phyloP scores from a whole-genome alignment of 2,797 vertebrate genomes.

The Gallinago nigripennis region DNA sequence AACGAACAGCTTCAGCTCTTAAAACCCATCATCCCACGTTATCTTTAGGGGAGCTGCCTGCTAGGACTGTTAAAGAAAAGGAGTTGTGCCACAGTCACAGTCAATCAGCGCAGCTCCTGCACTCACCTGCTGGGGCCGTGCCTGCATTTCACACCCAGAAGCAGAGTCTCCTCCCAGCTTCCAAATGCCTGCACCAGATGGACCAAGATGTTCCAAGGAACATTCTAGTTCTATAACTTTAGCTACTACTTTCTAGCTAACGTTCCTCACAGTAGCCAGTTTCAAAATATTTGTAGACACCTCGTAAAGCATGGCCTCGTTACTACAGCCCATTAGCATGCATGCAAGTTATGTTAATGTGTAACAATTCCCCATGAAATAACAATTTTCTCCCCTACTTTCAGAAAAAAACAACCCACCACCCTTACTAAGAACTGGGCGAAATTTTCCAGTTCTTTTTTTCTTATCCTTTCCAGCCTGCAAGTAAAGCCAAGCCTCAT shows the following conservation, averaged over 20 bases:
- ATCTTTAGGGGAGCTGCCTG: not conserved
- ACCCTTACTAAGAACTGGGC: not conserved
- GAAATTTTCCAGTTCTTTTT: not conserved
- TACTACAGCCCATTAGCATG: slow-evolving; percentile 8
- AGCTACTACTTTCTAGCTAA: not conserved
- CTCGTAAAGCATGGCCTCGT: not conserved
- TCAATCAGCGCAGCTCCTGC: not conserved
- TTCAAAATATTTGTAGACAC: not conserved
- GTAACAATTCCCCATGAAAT: slow-evolving; percentile 51
- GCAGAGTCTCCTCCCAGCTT: not conserved
- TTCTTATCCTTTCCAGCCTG: not conserved
- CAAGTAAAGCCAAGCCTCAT: not conserved
- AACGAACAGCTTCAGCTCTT: not conserved
- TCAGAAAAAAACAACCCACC: not conserved
- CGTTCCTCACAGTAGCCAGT: not conserved
- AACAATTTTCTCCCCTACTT: slow-evolving; percentile 20
- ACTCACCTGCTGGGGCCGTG: not conserved
- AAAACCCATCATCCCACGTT: not conserved
- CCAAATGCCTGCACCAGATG: not conserved
- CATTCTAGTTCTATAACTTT: not conserved
- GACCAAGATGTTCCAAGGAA: not conserved
- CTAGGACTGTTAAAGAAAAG: not conserved
- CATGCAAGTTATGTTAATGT: slow-evolving; percentile 41
- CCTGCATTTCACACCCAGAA: not conserved
- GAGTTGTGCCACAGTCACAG: not conserved